Conservation (phyloP, 2,888 invertebrate species). For the Metellina segmentata region DNA sequence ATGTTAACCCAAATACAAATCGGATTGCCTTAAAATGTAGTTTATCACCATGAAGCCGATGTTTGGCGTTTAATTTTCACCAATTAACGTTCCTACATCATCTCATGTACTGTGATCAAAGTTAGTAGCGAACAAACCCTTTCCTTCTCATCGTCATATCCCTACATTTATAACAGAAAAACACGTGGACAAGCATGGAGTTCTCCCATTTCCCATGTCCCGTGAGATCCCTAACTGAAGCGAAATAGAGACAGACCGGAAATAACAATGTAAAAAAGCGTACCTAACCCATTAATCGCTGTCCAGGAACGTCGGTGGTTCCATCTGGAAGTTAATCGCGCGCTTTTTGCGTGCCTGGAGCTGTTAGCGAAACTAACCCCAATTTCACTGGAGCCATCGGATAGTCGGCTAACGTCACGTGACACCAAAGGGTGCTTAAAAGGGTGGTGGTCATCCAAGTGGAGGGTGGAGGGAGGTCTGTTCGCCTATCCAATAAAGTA, state of each 20-base stretch:
- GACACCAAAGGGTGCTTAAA: background rate
- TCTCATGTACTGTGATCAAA: too few relatives aligned
- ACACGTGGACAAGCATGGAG: background rate
- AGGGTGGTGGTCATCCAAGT: background rate
- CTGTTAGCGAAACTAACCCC: background rate
- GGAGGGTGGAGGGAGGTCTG: background rate
- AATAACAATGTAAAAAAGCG: background rate
- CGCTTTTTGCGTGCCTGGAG: background rate
- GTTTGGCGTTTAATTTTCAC: too few relatives aligned
- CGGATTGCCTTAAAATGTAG: too few relatives aligned
- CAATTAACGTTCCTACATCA: too few relatives aligned
- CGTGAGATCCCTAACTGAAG: background rate
- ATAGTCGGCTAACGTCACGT: background rate
- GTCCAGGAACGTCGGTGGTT: background rate
- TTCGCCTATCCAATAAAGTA: background rate
- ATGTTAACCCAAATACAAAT: too few relatives aligned
- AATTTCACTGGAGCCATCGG: background rate
- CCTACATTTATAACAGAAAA: background rate
- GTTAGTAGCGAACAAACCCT: too few relatives aligned
- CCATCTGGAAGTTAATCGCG: slow-evolving; percentile 8
- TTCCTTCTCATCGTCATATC: background rate
- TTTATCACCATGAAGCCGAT: too few relatives aligned
- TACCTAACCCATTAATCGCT: background rate
- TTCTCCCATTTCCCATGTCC: background rate
- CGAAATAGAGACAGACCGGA: background rate